These are phyloP conservation scores for Pteruthius melanotis DNA, from an alignment of 2,113 vertebrate genomes.

Conservation along the genomic window DNA sequence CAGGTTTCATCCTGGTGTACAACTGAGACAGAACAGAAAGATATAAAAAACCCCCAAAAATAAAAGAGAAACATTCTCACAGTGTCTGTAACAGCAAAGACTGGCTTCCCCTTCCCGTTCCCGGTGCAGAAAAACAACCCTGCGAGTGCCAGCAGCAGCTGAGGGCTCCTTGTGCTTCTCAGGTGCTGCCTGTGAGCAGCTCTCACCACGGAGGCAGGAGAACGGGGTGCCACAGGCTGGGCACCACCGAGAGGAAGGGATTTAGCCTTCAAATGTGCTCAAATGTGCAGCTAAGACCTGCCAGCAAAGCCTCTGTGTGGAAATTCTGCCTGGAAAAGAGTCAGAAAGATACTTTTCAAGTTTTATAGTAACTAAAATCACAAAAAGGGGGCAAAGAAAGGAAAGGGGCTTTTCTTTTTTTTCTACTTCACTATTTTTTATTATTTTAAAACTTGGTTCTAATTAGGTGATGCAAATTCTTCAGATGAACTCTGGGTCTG, in stretches of 20 bases:
- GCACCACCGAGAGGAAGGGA: neutral
- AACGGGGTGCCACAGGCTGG: neutral
- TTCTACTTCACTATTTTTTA: neutral
- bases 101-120: neutral
- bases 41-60: neutral
- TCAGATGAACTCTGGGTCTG: slow-evolving; percentile 15
- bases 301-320: neutral
- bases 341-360: neutral
- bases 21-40: neutral
- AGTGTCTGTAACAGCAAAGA: neutral
- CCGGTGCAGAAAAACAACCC: neutral
- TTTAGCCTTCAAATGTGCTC: neutral
- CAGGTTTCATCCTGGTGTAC: neutral
- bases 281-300: neutral
- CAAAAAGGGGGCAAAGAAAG: neutral
- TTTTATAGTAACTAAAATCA: slow-evolving; percentile 9
- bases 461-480: slow-evolving; percentile 64
- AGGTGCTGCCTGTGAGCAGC: neutral
- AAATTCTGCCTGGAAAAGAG: neutral
- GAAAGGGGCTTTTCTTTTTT: neutral
- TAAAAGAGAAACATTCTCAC: neutral
- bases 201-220: neutral
- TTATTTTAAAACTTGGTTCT: neutral
- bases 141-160: neutral
- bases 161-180: neutral